Evolutionary conservation across 1,140 invertebrate genomes (phyloP), one percentile per base, ranked within the genome.

Genomic region (Drosophila bipectinata): DNA sequence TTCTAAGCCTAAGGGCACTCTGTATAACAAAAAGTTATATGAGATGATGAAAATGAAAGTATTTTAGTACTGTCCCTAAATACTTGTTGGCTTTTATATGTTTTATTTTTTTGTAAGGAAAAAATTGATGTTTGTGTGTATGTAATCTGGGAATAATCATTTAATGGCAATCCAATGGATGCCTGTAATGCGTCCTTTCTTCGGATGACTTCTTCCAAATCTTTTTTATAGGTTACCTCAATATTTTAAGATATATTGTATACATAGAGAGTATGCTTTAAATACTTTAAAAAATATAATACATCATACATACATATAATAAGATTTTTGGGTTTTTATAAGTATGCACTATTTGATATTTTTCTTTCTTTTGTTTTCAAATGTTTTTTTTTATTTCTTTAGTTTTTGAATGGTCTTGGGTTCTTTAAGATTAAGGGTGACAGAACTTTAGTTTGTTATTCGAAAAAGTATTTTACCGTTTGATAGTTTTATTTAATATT

Each of bases 201-300:
- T 67, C 56, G 51, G 51, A 71, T 62, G 54, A 64, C 80, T 79
- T 73, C 69, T 79, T 34, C 66, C 51, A 52, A 58, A 61, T 64
- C 68, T 51, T 34, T 55, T 56, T 62, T 52, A 61, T 28, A 56
- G 51, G 73, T 87, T 82, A 74, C 54, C 48, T 87, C 73, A 87
- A 64, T 85, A 87, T 72, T 81, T 87, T 64, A 87, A 64, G 73
- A 78, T 87, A 80, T 78, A 79, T 78, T 71, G 48, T 85, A 73
- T 73, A 78, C 78, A 81, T 74, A 80, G 60, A 87, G 83, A 79
- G 72, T 88, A 88, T 82, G 76, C 58, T 61, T 83, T 88, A 88
- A 85, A 79, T 87, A 87, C 72, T 60, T 88, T 88, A 88, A 87
- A 88, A 88, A 88, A 88, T 88, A 88, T 88, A 88, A 88, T 88